phyloP scores from a whole-genome alignment of 2,797 vertebrate genomes.

The Tolypeutes matacus region DNA sequence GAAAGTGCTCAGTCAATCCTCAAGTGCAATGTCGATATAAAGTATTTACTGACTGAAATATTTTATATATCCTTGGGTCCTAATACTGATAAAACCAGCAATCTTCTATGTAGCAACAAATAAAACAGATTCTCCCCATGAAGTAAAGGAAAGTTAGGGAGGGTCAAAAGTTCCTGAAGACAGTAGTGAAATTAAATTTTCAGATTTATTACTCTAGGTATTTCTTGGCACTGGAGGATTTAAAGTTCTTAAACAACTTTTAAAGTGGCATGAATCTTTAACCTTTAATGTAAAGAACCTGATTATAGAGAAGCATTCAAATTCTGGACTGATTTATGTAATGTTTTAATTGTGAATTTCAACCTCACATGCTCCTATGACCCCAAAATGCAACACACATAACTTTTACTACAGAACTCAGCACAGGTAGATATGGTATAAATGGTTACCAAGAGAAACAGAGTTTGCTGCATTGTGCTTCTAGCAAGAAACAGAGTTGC shows the following conservation, averaged over 20 bases:
- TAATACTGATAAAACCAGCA: conserved; percentile 36
- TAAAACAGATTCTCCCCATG: not conserved
- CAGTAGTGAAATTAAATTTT: conserved; percentile 3
- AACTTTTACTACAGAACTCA: not conserved
- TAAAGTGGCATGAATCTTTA: conserved; percentile 1
- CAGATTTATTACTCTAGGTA: not conserved
- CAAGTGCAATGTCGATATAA: not conserved
- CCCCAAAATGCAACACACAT: not conserved
- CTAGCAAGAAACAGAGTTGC: conserved; percentile 27
- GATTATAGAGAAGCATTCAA: not conserved
- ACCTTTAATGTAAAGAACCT: conserved; percentile 39
- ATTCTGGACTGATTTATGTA: not conserved
- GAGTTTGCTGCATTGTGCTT: conserved; percentile 49
- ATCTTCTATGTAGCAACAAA: not conserved
- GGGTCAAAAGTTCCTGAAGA: not conserved
- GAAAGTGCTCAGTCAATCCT: conserved; percentile 2
- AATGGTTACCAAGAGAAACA: conserved; percentile 51
- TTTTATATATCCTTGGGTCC: not conserved
- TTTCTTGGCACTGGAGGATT: conserved; percentile 28
- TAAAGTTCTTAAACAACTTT: conserved; percentile 38
- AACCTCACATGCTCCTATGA: not conserved
- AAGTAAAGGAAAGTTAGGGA: not conserved
- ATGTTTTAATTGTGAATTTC: conserved; percentile 49
- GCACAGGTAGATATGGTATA: not conserved
- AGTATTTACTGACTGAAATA: conserved; percentile 32